Conservation (phyloP, 2,797 vertebrate genomes). For the Trichosurus vulpecula region DNA sequence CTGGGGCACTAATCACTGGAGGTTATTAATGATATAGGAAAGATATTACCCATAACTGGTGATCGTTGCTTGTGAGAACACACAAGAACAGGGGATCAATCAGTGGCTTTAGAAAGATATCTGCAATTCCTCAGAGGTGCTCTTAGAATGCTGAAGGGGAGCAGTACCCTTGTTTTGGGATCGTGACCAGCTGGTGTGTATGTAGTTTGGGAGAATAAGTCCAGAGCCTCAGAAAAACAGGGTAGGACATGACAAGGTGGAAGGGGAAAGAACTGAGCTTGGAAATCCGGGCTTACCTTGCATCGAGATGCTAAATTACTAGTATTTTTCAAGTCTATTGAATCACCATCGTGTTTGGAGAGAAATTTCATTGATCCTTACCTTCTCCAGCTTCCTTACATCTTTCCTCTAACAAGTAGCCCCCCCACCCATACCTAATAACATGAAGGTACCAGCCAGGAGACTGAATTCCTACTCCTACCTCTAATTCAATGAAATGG, state of each 20-base stretch:
- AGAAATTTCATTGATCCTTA: neutral
- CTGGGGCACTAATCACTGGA: too few relatives aligned
- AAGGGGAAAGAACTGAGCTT: neutral
- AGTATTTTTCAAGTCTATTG: accelerated
- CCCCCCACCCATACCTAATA: neutral
- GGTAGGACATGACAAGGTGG: neutral
- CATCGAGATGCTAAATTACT: accelerated
- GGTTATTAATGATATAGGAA: too few relatives aligned
- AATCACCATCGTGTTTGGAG: neutral
- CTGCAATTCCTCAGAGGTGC: neutral
- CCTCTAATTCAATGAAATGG: neutral
- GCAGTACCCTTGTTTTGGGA: too few relatives aligned
- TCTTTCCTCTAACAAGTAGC: neutral
- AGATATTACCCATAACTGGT: too few relatives aligned
- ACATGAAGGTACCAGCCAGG: neutral
- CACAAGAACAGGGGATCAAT: too few relatives aligned
- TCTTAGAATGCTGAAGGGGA: neutral
- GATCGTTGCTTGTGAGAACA: too few relatives aligned
- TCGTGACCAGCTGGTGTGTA: neutral
- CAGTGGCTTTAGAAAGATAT: neutral
- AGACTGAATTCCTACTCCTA: neutral
- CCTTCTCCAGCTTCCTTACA: neutral
- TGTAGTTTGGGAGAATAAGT: neutral
- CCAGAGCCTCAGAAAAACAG: neutral
- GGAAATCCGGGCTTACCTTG: neutral